These are phyloP conservation scores for Sebastes steindachneri DNA, from an alignment of 2,797 vertebrate genomes.

Conservation along the genomic window DNA sequence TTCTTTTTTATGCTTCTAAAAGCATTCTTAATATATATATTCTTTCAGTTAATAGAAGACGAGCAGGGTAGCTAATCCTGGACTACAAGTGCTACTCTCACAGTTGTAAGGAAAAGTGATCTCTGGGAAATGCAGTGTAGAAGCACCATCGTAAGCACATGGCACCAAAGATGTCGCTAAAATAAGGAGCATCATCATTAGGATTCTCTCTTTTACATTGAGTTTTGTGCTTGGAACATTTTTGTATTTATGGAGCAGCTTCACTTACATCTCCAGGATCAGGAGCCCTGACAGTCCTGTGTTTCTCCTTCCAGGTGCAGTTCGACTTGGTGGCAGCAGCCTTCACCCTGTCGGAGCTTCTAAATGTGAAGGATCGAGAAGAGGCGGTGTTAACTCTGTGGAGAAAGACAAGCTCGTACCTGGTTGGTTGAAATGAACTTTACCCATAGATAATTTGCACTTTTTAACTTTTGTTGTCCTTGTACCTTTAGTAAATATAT, in stretches of 20 bases:
- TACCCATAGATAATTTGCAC: not conserved
- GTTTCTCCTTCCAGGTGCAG: constrained; percentile 81
- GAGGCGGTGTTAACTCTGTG: constrained; percentile 84
- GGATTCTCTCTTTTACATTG: not conserved
- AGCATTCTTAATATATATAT: not conserved
- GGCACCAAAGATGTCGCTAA: not conserved
- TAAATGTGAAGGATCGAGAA: constrained; percentile 70
- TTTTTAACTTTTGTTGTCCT: not conserved
- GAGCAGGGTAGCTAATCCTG: no score
- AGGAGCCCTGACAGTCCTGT: not conserved
- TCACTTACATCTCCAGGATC: not conserved
- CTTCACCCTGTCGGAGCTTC: constrained; percentile 88
- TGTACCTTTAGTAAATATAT: not conserved
- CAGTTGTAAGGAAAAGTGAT: not conserved
- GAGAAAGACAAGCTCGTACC: constrained; percentile 88
- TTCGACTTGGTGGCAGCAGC: constrained; percentile 87
- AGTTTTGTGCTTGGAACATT: not conserved
- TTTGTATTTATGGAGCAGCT: not conserved
- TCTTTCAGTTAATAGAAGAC: not conserved
- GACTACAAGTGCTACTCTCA: no score
- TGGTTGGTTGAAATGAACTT: constrained; percentile 75
- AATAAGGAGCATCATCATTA: not conserved
- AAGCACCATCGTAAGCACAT: not conserved
- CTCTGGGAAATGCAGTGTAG: not conserved
- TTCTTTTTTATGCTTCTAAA: not conserved